Evolutionary conservation across 2,113 vertebrate species (phyloP).

Genomic region (Podarcis cretensis): DNA sequence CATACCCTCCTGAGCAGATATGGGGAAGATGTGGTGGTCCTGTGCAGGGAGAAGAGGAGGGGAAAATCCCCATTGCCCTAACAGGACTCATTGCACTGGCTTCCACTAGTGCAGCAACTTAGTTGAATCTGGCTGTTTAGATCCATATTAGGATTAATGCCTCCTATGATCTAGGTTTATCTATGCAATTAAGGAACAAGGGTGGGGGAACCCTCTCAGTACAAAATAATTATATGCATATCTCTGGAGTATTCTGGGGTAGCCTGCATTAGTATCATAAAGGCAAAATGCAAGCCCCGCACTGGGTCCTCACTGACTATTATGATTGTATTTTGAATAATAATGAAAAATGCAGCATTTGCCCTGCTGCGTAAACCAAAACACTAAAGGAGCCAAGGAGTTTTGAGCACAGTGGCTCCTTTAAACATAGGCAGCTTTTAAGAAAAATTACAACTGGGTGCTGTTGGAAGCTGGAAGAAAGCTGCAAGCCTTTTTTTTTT

Average conservation of each 20-base stretch:
- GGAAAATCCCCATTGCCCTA: too few species aligned
- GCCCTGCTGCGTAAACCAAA: neutral
- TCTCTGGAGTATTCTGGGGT: neutral
- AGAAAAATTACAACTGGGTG: conserved; percentile 14
- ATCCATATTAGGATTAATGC: neutral
- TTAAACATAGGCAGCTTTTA: conserved; percentile 10
- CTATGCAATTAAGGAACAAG: neutral
- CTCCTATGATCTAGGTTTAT: neutral
- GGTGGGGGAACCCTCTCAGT: too few species aligned
- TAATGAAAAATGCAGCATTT: neutral
- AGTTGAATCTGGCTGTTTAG: neutral
- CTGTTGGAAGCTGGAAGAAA: neutral
- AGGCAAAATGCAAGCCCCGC: neutral
- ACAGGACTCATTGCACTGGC: too few species aligned
- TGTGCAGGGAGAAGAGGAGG: too few species aligned
- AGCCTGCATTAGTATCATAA: neutral
- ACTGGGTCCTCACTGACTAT: neutral
- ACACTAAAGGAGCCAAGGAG: conserved; percentile 8
- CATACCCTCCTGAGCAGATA: too few species aligned
- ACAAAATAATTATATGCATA: neutral
- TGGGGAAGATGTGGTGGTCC: too few species aligned
- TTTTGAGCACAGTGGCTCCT: conserved; percentile 14
- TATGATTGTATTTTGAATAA: conserved; percentile 14
- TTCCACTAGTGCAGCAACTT: too few species aligned
- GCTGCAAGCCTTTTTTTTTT: neutral